phyloP scores from a whole-genome alignment of 2,797 vertebrate genomes.

The Xerus rutilus region DNA sequence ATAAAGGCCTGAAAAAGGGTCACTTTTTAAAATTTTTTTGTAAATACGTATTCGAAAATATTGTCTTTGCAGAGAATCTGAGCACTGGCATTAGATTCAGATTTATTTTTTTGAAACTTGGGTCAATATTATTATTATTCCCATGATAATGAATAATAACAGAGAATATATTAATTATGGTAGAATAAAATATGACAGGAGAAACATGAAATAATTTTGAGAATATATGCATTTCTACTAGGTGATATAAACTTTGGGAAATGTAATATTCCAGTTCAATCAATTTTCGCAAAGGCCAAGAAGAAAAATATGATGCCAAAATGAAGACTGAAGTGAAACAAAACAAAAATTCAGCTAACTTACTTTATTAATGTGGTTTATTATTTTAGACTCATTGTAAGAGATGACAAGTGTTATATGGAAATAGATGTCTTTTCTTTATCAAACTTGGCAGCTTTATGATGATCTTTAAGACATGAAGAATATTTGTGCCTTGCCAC shows the following conservation, averaged over 20 bases:
- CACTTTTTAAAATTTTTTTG: neutral
- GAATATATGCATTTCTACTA: neutral
- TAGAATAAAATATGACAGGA: neutral
- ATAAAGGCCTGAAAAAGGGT: neutral
- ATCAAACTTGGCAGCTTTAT: neutral
- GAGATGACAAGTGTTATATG: neutral
- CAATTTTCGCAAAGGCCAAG: neutral
- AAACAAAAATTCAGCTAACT: neutral
- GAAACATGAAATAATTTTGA: slow-evolving; percentile 44
- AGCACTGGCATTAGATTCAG: neutral
- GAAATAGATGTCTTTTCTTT: neutral
- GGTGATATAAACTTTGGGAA: neutral
- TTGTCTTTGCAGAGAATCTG: neutral
- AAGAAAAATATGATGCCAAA: slow-evolving; percentile 25
- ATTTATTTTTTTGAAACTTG: slow-evolving; percentile 18
- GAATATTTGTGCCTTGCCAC: neutral
- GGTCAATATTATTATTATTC: neutral
- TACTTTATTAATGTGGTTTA: neutral
- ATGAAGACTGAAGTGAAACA: slow-evolving; percentile 29
- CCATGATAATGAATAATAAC: neutral
- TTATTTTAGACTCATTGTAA: neutral
- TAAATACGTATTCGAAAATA: neutral
- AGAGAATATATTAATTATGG: slow-evolving; percentile 3
- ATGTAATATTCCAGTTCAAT: neutral
- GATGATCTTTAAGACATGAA: slow-evolving; percentile 12